Evolutionary conservation across 2,797 vertebrate species (phyloP), one percentile per base, ranked within the genome.

Genomic region (Glyptemys insculpta): DNA sequence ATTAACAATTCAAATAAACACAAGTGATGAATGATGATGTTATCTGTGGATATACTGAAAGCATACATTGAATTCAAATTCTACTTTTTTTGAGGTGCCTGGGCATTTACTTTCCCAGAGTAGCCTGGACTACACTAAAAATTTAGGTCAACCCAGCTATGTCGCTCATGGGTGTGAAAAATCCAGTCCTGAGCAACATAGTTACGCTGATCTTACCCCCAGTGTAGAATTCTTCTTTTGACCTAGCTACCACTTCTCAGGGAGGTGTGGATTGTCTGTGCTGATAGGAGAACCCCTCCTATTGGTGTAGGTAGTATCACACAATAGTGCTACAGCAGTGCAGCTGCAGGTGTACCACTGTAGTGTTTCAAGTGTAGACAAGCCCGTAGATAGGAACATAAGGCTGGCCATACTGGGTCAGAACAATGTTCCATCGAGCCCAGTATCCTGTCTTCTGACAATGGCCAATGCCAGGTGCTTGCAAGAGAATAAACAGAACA

Each of bases 1-100:
- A 84, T 92, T 76, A 91, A 68, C 91, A 15, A 47, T 62, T 93
- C 79, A 90, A 59, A 79, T 41, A 79, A 82, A 57, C 87, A n/a
- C 37, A 31, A 74, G 15, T 41, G 41, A 72, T 37, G 47, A 29
- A 19, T 82, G 31, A 19, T 82, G 31, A 4, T 56, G 29, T 5
- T 94, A 88, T 34, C 49, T 86, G 41, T 23, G 57, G n/a, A 34
- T 92, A 78, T 74, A 87, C 34, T 0, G 9, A 88, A 93, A 93
- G 78, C 50, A 6, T 84, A 8, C 49, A 59, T 37, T 85, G 79
- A 89, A 34, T 89, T 85, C 31, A 85, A 79, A 79, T 91, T 56
- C 21, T 31, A 5, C 59, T 65, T n/a, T 65, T 53, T 65, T 19
- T 65, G 62, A 18, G 34, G 34, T 65, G 16, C 31, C 31, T 62